Evolutionary conservation across 2,113 vertebrate genomes (phyloP), one percentile per base, ranked within the genome.

Genomic region (Grammomys dolichurus): DNA sequence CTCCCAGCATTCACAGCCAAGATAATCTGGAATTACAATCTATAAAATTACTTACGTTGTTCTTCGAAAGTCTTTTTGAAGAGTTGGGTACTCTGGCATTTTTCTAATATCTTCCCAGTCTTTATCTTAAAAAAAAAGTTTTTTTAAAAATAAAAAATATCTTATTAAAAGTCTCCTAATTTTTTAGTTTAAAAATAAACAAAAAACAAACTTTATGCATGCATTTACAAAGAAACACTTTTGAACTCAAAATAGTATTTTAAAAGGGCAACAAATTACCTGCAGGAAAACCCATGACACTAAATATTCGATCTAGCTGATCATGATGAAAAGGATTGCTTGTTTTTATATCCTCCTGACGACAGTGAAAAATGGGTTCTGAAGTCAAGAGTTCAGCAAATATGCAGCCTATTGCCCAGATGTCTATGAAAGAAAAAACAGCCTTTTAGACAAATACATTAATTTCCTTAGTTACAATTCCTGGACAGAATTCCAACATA

Each of bases 391-490:
- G 98, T 98, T 99, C 99, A 6, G 99, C 99, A 98, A 99, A 99
- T 99, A 99, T 99, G 97, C 99, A 99, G 97, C 99, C 99, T 81
- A 99, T 99, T n/a, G 99, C 99, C 99, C 99, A 99, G 97, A 99
- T 99, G 98, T 99, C 99, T 99, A 98, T 22, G 46, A 96, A 97
- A 89, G 73, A 96, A 94, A 75, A 77, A 95, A 70, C 96, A 77
- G 67, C 4, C 72, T 85, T 92, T 97, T 48, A 43, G 87, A 96
- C 28, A 96, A 54, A 95, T 89, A 95, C 82, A 92, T 75, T 94
- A n/a, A 95, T 75, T 94, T 96, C 67, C 43, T 70, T 87, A 65
- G 58, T 89, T 43, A 81, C 65, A 89, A 0, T 63, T 97, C 93
- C 82, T 94, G 4, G 13, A 7, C 84, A 77, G 77, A 95, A 93